Conservation (phyloP, 2,797 vertebrate species). For the Anabas testudineus region DNA sequence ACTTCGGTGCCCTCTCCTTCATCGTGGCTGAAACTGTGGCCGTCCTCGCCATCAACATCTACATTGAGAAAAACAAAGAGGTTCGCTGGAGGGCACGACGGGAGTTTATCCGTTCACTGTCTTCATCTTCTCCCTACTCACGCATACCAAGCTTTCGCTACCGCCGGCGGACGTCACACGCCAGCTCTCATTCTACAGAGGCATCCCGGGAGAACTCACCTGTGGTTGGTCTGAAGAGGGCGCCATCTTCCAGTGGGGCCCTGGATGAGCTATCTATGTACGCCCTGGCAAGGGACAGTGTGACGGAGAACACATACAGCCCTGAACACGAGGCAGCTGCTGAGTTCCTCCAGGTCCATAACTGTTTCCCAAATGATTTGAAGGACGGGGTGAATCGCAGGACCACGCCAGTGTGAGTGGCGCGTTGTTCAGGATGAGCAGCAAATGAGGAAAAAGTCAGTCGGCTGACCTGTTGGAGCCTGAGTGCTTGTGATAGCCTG, state of each 20-base stretch:
- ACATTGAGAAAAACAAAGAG: conserved; percentile 98
- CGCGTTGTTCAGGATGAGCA: not conserved
- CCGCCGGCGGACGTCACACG: conserved; percentile 90
- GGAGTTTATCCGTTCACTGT: conserved; percentile 93
- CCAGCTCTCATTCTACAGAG: conserved; percentile 94
- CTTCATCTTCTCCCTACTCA: conserved; percentile 93
- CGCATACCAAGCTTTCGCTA: conserved; percentile 97
- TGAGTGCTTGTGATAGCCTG: conserved; percentile 28
- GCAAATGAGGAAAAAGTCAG: conserved; percentile 1
- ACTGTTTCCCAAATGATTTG: conserved; percentile 96
- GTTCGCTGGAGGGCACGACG: conserved; percentile 90
- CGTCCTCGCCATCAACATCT: conserved; percentile 97
- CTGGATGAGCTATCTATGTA: conserved; percentile 98
- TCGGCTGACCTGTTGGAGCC: conserved; percentile 22
- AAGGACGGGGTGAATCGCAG: conserved; percentile 95
- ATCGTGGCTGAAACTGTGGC: conserved; percentile 97
- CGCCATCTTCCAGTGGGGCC: conserved; percentile 84
- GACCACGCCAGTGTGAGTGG: conserved; percentile 93
- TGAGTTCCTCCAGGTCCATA: conserved; percentile 95
- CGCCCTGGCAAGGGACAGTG: conserved; percentile 91
- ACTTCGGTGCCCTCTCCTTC: conserved; percentile 98
- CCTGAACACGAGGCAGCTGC: conserved; percentile 91
- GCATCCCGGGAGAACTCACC: conserved; percentile 93
- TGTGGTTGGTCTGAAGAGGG: conserved; percentile 87
- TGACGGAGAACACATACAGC: conserved; percentile 91